phyloP scores from a whole-genome alignment of 2,888 invertebrate genomes.

The Ornithoptera priamus region DNA sequence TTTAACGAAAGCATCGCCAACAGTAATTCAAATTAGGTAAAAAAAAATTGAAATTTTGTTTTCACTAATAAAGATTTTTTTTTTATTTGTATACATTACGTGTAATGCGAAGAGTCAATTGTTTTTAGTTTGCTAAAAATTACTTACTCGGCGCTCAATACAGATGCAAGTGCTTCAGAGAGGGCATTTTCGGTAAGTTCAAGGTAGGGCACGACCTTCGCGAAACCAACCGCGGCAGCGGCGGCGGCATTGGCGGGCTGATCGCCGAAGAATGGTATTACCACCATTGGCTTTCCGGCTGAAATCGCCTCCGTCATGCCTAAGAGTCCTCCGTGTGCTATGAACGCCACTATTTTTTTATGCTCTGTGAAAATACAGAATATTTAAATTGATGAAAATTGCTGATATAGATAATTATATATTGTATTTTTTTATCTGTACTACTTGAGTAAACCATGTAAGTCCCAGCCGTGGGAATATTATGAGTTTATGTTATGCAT shows the following conservation, averaged over 20 bases:
- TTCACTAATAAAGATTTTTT: neutral
- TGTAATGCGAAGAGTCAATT: too few relatives aligned
- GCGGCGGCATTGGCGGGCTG: constrained; percentile 80
- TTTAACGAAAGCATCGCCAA: too few relatives aligned
- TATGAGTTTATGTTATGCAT: too few relatives aligned
- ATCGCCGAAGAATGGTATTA: constrained; percentile 83
- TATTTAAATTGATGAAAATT: too few relatives aligned
- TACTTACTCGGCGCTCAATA: constrained; percentile 79
- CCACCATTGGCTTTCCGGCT: constrained; percentile 81
- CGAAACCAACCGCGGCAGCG: constrained; percentile 74
- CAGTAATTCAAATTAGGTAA: too few relatives aligned
- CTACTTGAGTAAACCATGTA: too few relatives aligned
- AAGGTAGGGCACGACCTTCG: constrained; percentile 68
- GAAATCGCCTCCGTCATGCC: constrained; percentile 82
- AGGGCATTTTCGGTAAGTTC: constrained; percentile 76
- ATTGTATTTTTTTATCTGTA: too few relatives aligned
- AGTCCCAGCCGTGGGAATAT: too few relatives aligned
- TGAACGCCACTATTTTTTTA: constrained; percentile 80
- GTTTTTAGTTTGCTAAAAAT: neutral
- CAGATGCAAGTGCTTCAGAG: constrained; percentile 68
- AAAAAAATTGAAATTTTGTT: neutral
- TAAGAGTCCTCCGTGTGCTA: constrained; percentile 81
- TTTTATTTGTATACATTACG: too few relatives aligned
- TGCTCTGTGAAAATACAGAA: constrained; percentile 67
- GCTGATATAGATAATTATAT: too few relatives aligned